A percentile compares a stretch with the other conserved stretches of the same genome.
These are phyloP conservation scores for Sparus aurata DNA, from an alignment of 2,797 vertebrate genomes.

Conservation along the genomic window DNA sequence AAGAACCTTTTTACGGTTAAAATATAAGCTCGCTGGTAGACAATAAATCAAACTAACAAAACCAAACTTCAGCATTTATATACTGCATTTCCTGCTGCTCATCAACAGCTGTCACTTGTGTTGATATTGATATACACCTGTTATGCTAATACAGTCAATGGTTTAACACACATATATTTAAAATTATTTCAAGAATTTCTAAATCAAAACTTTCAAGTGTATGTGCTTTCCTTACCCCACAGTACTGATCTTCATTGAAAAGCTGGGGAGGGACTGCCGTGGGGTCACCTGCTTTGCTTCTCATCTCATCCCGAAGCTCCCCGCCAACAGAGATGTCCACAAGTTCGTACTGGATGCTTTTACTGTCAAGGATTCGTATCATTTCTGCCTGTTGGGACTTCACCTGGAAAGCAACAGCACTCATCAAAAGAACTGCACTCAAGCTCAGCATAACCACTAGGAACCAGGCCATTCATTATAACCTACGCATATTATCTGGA, in stretches of 20 bases:
- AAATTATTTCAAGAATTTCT: not conserved
- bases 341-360: conserved; percentile 92
- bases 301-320: conserved; percentile 93
- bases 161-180: not conserved
- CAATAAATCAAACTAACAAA: too few species aligned
- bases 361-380: conserved; percentile 93
- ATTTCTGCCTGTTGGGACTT: conserved; percentile 96
- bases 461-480: not conserved
- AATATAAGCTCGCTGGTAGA: too few species aligned
- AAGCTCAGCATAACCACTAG: too few species aligned
- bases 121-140: too few species aligned
- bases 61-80: too few species aligned
- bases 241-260: conserved; percentile 95
- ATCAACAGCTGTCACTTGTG: too few species aligned
- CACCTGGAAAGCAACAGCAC: conserved; percentile 83
- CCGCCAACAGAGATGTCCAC: conserved; percentile 95
- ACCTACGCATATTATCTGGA: not conserved
- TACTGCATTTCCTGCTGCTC: too few species aligned
- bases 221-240: conserved; percentile 89
- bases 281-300: conserved; percentile 90
- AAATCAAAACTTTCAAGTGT: not conserved
- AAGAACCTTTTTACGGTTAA: too few species aligned
- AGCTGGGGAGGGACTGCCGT: conserved; percentile 94
- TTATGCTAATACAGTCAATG: not conserved
- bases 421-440: not conserved